Evolutionary conservation across 2,888 invertebrate species (phyloP), one percentile per base, ranked within the genome.

Genomic region (Dorcus hopei): DNA sequence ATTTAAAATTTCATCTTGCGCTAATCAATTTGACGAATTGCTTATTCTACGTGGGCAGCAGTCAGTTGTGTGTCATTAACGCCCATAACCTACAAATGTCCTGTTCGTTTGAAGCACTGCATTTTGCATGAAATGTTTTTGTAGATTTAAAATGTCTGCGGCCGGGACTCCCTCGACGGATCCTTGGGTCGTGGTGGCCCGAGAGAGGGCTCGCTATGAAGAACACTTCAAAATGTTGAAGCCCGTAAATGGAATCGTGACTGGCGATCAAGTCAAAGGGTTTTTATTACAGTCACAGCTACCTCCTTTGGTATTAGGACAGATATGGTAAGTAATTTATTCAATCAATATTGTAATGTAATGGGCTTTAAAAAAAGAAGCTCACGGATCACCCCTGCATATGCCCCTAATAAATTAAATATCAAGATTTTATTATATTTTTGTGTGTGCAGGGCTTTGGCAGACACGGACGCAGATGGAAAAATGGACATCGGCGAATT

Each of bases 391-490:
- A 49, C 4, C n/a, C 16, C 41, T 50, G 7, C 40, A 51, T 4
- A 40, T 16, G 26, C 51, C 26, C 4, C 26, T 7, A 33, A 6
- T 49, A 19, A 49, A 14, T 49, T 49, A 23, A 23, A 23, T 11
- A 19, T 14, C 4, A 0, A 19, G 23, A 7, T 7, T 3, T 26
- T 14, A 14, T 14, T 14, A 14, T 1, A 14, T 14, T 14, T 7
- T 38, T 33, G n/a, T 40, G 58, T 58, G 70, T 76, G 71, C 78
- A 85, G 95, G 94, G 85, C 84, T 9, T 80, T 99, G 49, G 94
- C 98, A 0, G 99, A 99, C 78, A 91, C 95, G 48, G 95, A 98
- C 77, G 88, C 93, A 11, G 99, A 99, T 82, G 99, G 99, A 0
- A 95, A 94, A 80, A 88, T 99, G 85, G 93, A 97, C 73, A 87